A percentile compares a stretch with the other conserved stretches of the same genome.
Evolutionary conservation across 2,888 invertebrate genomes (phyloP).

Genomic region (Drosophila quinaria): DNA sequence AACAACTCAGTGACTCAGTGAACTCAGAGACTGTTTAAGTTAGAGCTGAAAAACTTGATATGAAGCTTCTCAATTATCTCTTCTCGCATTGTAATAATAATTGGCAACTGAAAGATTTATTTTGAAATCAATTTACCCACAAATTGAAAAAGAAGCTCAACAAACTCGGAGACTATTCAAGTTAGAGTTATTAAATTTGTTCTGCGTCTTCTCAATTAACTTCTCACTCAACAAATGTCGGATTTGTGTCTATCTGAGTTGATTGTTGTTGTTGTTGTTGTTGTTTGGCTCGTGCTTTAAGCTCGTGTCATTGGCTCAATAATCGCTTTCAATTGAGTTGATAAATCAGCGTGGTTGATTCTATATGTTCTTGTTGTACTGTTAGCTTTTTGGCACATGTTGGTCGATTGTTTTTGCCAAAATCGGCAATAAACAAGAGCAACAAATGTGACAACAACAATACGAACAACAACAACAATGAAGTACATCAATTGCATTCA

Average conservation of each 20-base stretch:
- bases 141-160: not conserved
- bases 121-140: not conserved
- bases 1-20: no score
- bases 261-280: not conserved
- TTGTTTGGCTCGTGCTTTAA: not conserved
- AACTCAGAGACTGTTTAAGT: no score
- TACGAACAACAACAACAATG: not conserved
- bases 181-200: not conserved
- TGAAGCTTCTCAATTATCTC: no score
- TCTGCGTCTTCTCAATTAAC: not conserved
- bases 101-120: not conserved
- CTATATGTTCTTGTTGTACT: not conserved
- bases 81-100: no score
- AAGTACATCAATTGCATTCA: slow-evolving; percentile 73
- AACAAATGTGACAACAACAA: not conserved
- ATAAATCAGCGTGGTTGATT: slow-evolving; percentile 17
- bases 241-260: not conserved
- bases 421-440: slow-evolving; percentile 27
- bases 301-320: slow-evolving; percentile 12
- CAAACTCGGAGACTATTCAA: not conserved
- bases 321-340: slow-evolving; percentile 10
- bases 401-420: slow-evolving; percentile 47
- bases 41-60: no score
- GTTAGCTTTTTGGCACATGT: slow-evolving; percentile 37
- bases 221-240: not conserved